Percentiles rank a stretch among this genome's conserved stretches.
Evolutionary conservation across 2,888 invertebrate species (phyloP).

Genomic region (Meteorus colon): DNA sequence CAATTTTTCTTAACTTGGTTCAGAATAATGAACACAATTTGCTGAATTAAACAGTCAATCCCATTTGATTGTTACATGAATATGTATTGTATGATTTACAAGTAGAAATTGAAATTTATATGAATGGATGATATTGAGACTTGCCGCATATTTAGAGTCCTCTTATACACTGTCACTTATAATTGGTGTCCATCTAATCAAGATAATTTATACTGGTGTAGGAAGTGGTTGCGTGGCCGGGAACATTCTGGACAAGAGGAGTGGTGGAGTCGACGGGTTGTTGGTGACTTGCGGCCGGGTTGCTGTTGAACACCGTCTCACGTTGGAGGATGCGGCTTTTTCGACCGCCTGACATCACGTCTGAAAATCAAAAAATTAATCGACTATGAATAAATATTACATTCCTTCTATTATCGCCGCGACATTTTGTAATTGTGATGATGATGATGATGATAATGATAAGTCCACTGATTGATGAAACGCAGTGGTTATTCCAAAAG

Average conservation of each 20-base stretch:
- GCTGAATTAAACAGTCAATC: constrained; percentile 7
- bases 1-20: constrained; percentile 3
- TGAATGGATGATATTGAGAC: background rate
- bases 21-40: constrained; percentile 33
- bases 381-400: background rate
- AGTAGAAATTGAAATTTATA: constrained; percentile 4
- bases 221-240: constrained; percentile 75
- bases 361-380: constrained; percentile 62
- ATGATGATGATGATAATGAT: constrained; percentile 16
- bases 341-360: constrained; percentile 76
- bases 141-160: background rate
- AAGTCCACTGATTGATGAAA: constrained; percentile 54
- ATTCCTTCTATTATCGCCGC: background rate
- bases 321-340: constrained; percentile 71
- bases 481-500: constrained; percentile 43
- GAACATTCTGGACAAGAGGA: constrained; percentile 69
- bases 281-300: constrained; percentile 52
- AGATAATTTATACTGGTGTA: constrained; percentile 78
- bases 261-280: constrained; percentile 62
- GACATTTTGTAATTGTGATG: background rate
- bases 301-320: constrained; percentile 68
- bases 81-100: background rate
- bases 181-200: background rate
- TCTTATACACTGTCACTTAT: background rate
- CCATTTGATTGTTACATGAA: background rate